Base-by-base conservation (phyloP, 2,797 vertebrate genomes). In the Myotis vivesi region DNA sequence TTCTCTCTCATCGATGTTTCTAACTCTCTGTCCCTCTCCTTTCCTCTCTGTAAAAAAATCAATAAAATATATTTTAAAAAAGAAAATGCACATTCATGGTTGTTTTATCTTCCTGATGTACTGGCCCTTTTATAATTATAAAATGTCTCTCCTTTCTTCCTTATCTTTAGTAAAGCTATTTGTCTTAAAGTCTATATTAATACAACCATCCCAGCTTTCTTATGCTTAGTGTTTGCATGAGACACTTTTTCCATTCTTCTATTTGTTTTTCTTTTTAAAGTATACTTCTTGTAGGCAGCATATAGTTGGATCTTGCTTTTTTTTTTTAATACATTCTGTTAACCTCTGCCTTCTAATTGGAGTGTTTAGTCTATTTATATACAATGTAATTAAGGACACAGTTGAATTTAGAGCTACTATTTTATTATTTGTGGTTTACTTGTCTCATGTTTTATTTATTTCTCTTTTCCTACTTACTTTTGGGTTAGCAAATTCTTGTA, bases 391-490 rank as follows among this genome's bases (percentile, higher is more conserved):
- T 90, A 86, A 72, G 89, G 17, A 87, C 72, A 80, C 62, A 75
- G 36, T 62, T 87, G 57, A 66, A 87, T 71, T 85, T 84, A 77
- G 51, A 53, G 20, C 28, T 81, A 80, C 20, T 77, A 3, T 81
- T 91, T 77, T 25, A 5, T 84, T 88, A 79, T 64, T 57, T 76
- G 17, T 33, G 77, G 10, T 84, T 66, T 93, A 4, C 72, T 46
- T 81, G 2, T 51, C 36, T 84, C 59, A 22, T 69, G 28, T 28
- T 89, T 76, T 92, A 83, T 76, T 91, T 59, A 57, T 80, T 62
- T 51, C n/a, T 90, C 49, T 30, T 92, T 92, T 94, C 51, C 41
- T 90, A 36, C 30, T 55, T 79, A 82, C 33, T 82, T 92, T 68
- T 16, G 22, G 36, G 10, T 51, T 90, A 92, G 64, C n/a, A 83